A percentile compares a stretch with the other conserved stretches of the same genome.
Evolutionary conservation across 1,140 invertebrate genomes (phyloP).

Genomic region (Temnothorax curvispinosus): DNA sequence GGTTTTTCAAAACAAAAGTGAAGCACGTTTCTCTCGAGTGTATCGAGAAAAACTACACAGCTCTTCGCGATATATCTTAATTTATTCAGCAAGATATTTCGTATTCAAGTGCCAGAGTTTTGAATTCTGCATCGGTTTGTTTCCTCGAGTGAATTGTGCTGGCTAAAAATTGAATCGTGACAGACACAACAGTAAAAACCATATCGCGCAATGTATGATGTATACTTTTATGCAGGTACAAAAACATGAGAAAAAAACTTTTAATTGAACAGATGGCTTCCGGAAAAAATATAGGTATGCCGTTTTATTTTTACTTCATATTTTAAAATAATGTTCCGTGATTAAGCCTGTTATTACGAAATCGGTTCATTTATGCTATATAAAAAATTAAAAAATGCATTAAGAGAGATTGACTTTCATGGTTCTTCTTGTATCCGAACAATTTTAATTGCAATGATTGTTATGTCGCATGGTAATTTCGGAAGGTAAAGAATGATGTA

Average conservation of each 20-base stretch:
- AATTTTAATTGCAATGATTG: slow-evolving; percentile 3
- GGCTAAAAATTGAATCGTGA: slow-evolving; percentile 41
- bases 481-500: neutral
- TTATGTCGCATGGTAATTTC: neutral
- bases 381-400: neutral
- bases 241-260: neutral
- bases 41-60: slow-evolving; percentile 27
- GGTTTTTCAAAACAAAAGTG: slow-evolving; percentile 13
- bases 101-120: slow-evolving; percentile 25
- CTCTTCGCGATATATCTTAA: slow-evolving; percentile 13
- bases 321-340: neutral
- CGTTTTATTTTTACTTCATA: neutral
- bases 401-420: neutral
- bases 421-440: no score
- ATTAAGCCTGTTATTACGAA: neutral
- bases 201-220: neutral
- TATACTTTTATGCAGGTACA: no score
- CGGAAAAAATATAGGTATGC: neutral
- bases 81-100: slow-evolving; percentile 50
- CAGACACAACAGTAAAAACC: neutral
- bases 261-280: neutral
- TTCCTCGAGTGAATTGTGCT: slow-evolving; percentile 33
- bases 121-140: slow-evolving; percentile 22
- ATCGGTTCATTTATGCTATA: neutral
- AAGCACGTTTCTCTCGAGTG: slow-evolving; percentile 11